Base-by-base conservation (phyloP, 1,140 invertebrate species). In the Drosophila busckii region DNA sequence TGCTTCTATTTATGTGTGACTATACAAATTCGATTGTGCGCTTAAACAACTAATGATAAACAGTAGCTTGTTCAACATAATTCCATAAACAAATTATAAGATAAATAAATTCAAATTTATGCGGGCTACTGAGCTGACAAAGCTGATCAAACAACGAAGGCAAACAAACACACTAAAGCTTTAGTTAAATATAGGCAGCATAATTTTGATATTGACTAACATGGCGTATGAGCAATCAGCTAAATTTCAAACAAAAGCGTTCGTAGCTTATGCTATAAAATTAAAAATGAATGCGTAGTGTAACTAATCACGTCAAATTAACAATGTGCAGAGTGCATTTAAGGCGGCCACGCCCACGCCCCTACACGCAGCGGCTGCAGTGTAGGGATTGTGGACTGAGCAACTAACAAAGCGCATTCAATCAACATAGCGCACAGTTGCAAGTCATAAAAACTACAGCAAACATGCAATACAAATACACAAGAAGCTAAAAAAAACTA, bases 371-470 rank as follows among this genome's bases (percentile, higher is more conserved):
- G 19, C 6, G 2, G 29, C 26, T 7, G 8, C 40, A 50, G 25
- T 8, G 25, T 20, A n/a, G 31, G 55, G 44, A 22, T 20, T 31
- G 29, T 23, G 46, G 40, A 50, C 48, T 46, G 61, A 41, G 41
- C 41, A 58, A 53, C 49, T 45, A 76, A 70, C 71, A 76, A 76
- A 76, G 71, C 46, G 65, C 66, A 76, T 76, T 78, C 71, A 76
- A 76, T 70, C 70, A 76, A 70, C 55, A 66, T 56, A 42, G 50
- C 38, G 46, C 58, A 71, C 73, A 80, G 67, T 78, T 80, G 73
- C 73, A 80, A 80, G 73, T 78, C 73, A 78, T 80, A 78, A 80
- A 71, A 66, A 68, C 58, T 68, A 63, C 71, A 70, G 67, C 71
- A 78, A 58, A 50, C 65, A 75, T 37, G 23, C 70, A 60, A 73